phyloP scores from a whole-genome alignment of 1,140 invertebrate species.

The Pseudomyrmex sp. region DNA sequence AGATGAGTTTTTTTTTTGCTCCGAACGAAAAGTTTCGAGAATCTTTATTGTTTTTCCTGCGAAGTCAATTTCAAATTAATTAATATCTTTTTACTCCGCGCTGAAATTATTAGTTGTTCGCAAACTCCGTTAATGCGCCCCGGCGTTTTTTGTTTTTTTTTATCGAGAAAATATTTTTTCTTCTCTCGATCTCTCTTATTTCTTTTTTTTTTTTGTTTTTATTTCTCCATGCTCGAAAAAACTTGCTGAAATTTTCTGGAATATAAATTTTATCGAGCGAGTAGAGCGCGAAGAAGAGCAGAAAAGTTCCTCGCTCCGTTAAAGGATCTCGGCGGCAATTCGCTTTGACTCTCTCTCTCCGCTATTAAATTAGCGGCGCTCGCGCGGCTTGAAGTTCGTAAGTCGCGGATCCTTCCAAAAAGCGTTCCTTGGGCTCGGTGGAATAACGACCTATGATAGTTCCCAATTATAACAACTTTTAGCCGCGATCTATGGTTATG shows the following conservation, averaged over 20 bases:
- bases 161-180: background rate
- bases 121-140: background rate
- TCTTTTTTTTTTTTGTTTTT: background rate
- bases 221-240: background rate
- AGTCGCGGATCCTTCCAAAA: background rate
- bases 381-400: slow-evolving; percentile 21
- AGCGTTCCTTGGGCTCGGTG: background rate
- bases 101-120: background rate
- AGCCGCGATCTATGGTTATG: slow-evolving; percentile 12
- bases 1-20: too few relatives aligned
- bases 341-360: slow-evolving; percentile 16
- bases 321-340: background rate
- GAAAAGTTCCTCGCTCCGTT: background rate
- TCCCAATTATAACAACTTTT: slow-evolving; percentile 31
- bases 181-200: background rate
- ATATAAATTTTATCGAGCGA: slow-evolving; percentile 47
- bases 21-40: too few relatives aligned
- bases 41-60: too few relatives aligned
- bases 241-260: slow-evolving; percentile 34
- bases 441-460: background rate
- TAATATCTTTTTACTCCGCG: too few relatives aligned
- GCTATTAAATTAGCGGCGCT: slow-evolving; percentile 57
- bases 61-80: too few relatives aligned
- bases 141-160: background rate
- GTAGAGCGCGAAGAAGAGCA: background rate